These are phyloP conservation scores for Xanthia icteritia DNA, from an alignment of 2,888 invertebrate species.

Conservation along the genomic window DNA sequence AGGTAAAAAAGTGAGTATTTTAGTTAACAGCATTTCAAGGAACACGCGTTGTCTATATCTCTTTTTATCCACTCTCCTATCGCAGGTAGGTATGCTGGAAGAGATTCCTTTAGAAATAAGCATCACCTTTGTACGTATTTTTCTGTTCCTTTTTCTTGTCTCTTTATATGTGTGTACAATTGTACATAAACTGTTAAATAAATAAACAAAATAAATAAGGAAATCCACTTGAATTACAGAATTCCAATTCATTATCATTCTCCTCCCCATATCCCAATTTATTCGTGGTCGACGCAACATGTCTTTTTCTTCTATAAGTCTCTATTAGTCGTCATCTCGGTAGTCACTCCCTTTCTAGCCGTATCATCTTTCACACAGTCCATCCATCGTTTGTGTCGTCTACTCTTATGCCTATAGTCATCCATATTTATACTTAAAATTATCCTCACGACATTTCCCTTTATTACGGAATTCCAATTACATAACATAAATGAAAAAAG, in stretches of 20 bases:
- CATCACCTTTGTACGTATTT: no score
- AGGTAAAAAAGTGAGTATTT: not conserved
- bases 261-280: not conserved
- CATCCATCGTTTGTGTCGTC: not conserved
- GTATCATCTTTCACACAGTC: not conserved
- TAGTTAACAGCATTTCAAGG: conserved; percentile 11
- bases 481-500: not conserved
- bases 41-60: no score
- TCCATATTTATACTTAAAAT: not conserved
- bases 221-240: conserved; percentile 18
- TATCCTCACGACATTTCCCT: not conserved
- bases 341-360: not conserved
- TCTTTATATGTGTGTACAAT: no score
- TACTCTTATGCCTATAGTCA: not conserved
- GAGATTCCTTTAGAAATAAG: no score
- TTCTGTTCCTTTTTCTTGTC: no score
- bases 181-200: no score
- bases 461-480: conserved; percentile 16
- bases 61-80: no score
- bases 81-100: no score
- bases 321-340: not conserved
- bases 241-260: not conserved
- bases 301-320: not conserved
- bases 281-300: not conserved
- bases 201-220: no score